Base-by-base conservation (phyloP, 2,797 vertebrate genomes). In the Lerista edwardsae region DNA sequence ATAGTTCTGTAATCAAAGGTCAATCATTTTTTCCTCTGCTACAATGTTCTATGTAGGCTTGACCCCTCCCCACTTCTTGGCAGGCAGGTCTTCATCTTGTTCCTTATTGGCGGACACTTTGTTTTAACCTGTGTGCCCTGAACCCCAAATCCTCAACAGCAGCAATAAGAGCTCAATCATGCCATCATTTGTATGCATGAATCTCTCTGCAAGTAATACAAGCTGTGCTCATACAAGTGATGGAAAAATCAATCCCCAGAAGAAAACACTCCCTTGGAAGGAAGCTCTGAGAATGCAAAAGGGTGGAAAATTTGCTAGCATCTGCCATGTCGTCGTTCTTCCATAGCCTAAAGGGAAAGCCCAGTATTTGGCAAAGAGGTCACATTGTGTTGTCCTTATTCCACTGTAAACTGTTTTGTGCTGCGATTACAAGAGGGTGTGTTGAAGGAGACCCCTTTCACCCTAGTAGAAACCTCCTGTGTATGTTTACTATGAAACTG, bases 51-150 rank as follows among this genome's bases (percentile, higher is more conserved):
- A 64, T 3, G 3, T 59, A 51, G 29, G 2, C 9, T 44, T 80
- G 29, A 73, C 61, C 44, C 36, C 29, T 19, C 14, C 15, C 51
- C 51, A 55, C 51, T 55, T 55, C 15, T 55, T 15, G 14, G 34
- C 44, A 77, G 36, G 23, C 57, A 83, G 65, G 69, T 55, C 76
- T 59, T 1, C 51, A 2, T 55, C 15, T 55, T 55, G 1, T 0
- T 0, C 81, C 81, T 86, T 82, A 83, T 71, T 51, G 12, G 47
- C 72, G 11, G 36, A 61, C 59, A 0, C 83, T 91, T 87, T 85
- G 73, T 79, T 91, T 61, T 71, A 87, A 62, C 65, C 68, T 39
- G 65, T 83, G 83, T 85, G 51, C 25, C 71, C 84, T 80, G 47
- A 75, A 64, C 62, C 31, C 78, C 75, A 84, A 78, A 23, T 80